phyloP scores from a whole-genome alignment of 2,797 vertebrate genomes.

The Acrossocheilus fasciatus region DNA sequence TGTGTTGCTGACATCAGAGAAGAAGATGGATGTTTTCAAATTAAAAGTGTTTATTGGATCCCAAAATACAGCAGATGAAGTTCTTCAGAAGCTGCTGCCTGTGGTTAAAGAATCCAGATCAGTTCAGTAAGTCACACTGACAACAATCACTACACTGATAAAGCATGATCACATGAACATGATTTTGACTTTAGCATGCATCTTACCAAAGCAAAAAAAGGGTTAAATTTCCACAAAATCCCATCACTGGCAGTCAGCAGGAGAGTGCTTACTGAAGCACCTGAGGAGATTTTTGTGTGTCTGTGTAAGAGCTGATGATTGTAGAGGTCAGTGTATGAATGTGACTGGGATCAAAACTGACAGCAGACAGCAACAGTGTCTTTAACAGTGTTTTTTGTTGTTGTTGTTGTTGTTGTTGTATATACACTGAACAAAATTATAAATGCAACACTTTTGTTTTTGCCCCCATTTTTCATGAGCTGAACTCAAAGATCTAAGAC shows the following conservation, averaged over 20 bases:
- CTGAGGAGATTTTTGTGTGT: neutral
- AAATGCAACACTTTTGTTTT: too few relatives aligned
- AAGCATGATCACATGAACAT: neutral
- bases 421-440: too few relatives aligned
- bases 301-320: neutral
- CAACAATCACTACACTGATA: neutral
- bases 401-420: neutral
- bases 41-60: neutral
- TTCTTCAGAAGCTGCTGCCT: neutral
- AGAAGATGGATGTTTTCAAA: neutral
- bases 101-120: neutral
- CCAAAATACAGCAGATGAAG: neutral
- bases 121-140: neutral
- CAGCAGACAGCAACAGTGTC: neutral
- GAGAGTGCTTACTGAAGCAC: too few relatives aligned
- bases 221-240: too few relatives aligned
- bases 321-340: too few relatives aligned
- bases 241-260: too few relatives aligned
- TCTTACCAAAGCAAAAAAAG: too few relatives aligned
- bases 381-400: neutral
- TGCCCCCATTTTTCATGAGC: too few relatives aligned
- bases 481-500: too few relatives aligned
- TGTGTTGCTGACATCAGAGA: neutral
- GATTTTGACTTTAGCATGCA: neutral
- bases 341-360: too few relatives aligned